These are phyloP conservation scores for Cheiracanthium punctorium DNA, from an alignment of 2,888 invertebrate species.

Conservation along the genomic window DNA sequence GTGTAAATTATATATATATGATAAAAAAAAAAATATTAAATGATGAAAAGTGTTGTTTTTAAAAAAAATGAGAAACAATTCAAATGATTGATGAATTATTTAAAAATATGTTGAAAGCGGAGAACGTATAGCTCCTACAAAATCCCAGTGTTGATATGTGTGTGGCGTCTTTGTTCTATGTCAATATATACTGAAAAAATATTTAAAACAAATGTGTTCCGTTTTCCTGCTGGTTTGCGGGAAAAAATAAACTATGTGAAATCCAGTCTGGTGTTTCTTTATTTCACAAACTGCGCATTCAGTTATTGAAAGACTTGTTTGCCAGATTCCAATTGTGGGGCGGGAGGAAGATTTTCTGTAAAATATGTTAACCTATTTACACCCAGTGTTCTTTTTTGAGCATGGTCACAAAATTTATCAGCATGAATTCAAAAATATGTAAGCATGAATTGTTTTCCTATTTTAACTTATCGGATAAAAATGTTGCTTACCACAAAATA, in stretches of 20 bases:
- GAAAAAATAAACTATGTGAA: constrained; percentile 68
- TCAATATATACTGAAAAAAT: constrained; percentile 39
- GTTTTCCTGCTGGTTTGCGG: constrained; percentile 59
- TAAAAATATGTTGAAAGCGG: constrained; percentile 66
- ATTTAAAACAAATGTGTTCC: constrained; percentile 58
- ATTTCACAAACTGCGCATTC: no score
- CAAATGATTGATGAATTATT: constrained; percentile 59
- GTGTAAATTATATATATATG: constrained; percentile 48
- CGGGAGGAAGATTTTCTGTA: no score
- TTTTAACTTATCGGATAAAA: no score
- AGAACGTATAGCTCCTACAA: constrained; percentile 42
- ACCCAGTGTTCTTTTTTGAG: no score
- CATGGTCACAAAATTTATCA: no score
- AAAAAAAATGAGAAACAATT: constrained; percentile 43
- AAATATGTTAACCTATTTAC: no score
- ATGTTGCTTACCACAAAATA: no score
- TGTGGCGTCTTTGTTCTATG: constrained; percentile 68
- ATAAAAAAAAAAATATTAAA: constrained; percentile 46
- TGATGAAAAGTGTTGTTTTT: constrained; percentile 61
- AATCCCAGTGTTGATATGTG: constrained; percentile 67
- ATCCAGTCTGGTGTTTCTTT: constrained; percentile 32
- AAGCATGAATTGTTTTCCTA: no score
- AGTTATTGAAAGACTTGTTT: no score
- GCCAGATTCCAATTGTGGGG: no score
- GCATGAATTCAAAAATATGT: no score